Evolutionary conservation across 2,113 vertebrate species (phyloP), one percentile per base, ranked within the genome.

Genomic region (Microcebus tavaratra): DNA sequence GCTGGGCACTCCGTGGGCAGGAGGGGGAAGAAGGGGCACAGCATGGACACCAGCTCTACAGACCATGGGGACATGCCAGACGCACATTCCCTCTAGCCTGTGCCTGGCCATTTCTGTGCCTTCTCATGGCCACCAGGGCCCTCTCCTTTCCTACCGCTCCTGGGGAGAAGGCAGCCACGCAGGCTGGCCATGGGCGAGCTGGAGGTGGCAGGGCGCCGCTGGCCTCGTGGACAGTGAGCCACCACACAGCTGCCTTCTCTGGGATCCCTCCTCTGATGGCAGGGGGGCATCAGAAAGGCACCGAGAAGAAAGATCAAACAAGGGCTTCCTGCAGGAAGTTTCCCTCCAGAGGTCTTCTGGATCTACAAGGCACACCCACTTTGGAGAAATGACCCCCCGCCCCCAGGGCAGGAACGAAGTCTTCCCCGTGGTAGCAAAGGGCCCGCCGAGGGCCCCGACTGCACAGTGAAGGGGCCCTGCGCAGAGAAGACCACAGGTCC

Each of bases 161-260:
- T 73, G 61, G 50, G 68, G 29, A 67, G 23, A 73, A 82, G 87
- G 25, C 34, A 55, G 36, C 10, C 42, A 87, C 31, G 27, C 12
- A 72, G 39, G 34, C 14, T 50, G 55, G 72, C 31, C 2, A n/a
- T 0, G 0, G 29, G 29, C 0, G 25, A 29, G 50, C 31, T 2
- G 59, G 39, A 82, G 36, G 89, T 10, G 25, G n/a, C 17, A 36
- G 42, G 67, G 12, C 15, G 15, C 2, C 1, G 20, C 50, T 2
- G 11, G 55, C 57, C 75, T 72, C 10, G 0, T 13, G 61, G 29
- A 55, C 18, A 13, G 3, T 2, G 11, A 20, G 65, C 34, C 34
- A 17, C n/a, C 8, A 0, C 14, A 48, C 0, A 5, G 48, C 21
- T 1, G 11, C 61, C 59, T 4, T 3, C 25, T 5, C 42, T 4